phyloP scores from a whole-genome alignment of 2,797 vertebrate species.

The Trachurus trachurus region DNA sequence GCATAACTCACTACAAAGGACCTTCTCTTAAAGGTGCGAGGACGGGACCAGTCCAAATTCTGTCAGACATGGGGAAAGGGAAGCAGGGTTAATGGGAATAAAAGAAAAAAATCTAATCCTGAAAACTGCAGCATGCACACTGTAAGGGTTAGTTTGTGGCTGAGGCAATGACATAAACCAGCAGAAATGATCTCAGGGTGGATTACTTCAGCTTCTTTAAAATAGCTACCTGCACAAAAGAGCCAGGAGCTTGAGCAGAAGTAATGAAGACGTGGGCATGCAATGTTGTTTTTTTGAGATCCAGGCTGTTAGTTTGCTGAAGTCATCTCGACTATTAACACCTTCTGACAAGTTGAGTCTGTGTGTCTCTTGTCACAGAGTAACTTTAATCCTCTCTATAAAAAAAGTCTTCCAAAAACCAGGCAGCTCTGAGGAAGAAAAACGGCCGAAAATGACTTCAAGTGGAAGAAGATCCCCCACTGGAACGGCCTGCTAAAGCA shows the following conservation, averaged over 20 bases:
- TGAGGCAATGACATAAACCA: background rate
- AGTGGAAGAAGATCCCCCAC: slow-evolving; percentile 3
- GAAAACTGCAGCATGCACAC: background rate
- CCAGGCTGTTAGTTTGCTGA: background rate
- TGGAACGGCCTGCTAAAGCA: slow-evolving; percentile 21
- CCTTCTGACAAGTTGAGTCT: background rate
- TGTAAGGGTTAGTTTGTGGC: slow-evolving; percentile 36
- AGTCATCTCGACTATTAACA: background rate
- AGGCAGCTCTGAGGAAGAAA: slow-evolving; percentile 22
- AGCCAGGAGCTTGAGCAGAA: slow-evolving; percentile 9
- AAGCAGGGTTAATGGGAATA: slow-evolving; percentile 56
- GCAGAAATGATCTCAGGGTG: too few species aligned
- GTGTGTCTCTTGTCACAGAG: slow-evolving; percentile 2
- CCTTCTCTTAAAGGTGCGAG: slow-evolving; percentile 82
- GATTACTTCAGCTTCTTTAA: background rate
- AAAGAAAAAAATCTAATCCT: slow-evolving; percentile 11
- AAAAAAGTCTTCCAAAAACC: background rate
- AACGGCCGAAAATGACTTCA: slow-evolving; percentile 1
- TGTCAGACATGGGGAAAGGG: slow-evolving; percentile 74
- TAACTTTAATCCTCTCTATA: background rate
- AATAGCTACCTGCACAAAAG: background rate
- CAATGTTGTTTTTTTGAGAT: background rate
- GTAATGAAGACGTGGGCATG: background rate
- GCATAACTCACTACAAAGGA: slow-evolving; percentile 86
- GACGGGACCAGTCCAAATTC: slow-evolving; percentile 77